Percentiles rank a stretch among this genome's conserved stretches.
Conservation (phyloP, 2,888 invertebrate genomes). For the Desoria tigrina region DNA sequence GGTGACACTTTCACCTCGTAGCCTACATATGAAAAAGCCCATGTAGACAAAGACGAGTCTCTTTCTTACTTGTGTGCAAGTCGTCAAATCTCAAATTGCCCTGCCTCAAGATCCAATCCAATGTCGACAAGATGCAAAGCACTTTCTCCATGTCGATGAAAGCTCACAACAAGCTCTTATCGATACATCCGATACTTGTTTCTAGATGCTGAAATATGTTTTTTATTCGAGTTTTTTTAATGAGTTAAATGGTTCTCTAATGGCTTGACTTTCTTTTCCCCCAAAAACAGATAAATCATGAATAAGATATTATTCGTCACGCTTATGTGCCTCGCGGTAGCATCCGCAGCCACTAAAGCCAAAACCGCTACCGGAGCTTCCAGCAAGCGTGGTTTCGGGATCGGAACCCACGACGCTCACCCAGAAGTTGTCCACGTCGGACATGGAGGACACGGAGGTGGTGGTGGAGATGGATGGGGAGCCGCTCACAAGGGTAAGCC, state of each 20-base stretch:
- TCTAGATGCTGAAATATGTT: too few relatives aligned
- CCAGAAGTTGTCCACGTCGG: slow-evolving; percentile 49
- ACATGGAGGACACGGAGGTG: slow-evolving; percentile 28
- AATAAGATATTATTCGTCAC: slow-evolving; percentile 53
- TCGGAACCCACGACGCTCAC: slow-evolving; percentile 53
- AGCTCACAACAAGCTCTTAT: too few relatives aligned
- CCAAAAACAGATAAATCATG: slow-evolving; percentile 42
- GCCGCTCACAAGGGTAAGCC: slow-evolving; percentile 15
- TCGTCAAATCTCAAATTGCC: too few relatives aligned
- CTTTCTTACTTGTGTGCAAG: too few relatives aligned
- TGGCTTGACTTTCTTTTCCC: slow-evolving; percentile 22
- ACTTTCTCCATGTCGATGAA: too few relatives aligned
- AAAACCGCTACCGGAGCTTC: slow-evolving; percentile 44
- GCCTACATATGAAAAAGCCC: too few relatives aligned
- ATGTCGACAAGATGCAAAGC: too few relatives aligned
- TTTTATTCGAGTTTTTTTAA: not conserved
- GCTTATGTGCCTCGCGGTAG: slow-evolving; percentile 53
- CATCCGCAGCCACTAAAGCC: slow-evolving; percentile 52
- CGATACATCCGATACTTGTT: too few relatives aligned
- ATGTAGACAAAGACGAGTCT: too few relatives aligned
- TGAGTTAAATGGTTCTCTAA: slow-evolving; percentile 12
- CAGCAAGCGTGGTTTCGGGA: slow-evolving; percentile 51
- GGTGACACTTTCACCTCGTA: slow-evolving; percentile 17
- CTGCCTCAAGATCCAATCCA: too few relatives aligned
- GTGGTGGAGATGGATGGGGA: slow-evolving; percentile 22